Conservation (phyloP, 1,140 invertebrate genomes). For the Gonatopus flavifemur region DNA sequence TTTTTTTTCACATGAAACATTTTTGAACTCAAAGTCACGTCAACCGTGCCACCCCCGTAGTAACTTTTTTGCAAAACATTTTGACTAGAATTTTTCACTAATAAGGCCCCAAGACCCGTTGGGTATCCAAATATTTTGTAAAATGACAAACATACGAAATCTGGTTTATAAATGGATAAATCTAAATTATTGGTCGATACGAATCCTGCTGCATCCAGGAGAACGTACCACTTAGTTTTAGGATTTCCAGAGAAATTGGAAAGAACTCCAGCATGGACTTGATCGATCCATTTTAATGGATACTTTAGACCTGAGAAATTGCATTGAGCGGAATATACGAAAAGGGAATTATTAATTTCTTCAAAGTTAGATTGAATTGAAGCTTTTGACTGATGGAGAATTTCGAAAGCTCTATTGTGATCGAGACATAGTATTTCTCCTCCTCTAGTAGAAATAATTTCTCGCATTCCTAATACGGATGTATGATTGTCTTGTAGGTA, state of each 20-base stretch:
- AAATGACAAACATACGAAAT: conserved; percentile 92
- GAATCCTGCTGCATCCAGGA: conserved; percentile 85
- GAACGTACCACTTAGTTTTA: conserved; percentile 69
- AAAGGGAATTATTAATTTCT: conserved; percentile 64
- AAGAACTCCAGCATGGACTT: conserved; percentile 66
- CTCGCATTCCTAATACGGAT: conserved; percentile 89
- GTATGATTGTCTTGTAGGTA: conserved; percentile 93
- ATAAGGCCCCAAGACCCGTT: conserved; percentile 86
- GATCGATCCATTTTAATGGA: conserved; percentile 73
- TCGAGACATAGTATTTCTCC: conserved; percentile 59
- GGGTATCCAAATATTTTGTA: conserved; percentile 99
- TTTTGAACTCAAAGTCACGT: conserved; percentile 73
- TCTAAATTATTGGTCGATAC: conserved; percentile 80
- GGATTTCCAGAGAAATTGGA: conserved; percentile 46
- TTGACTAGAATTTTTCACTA: conserved; percentile 73
- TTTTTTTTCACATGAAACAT: conserved; percentile 70
- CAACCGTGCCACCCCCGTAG: conserved; percentile 91
- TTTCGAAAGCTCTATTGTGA: conserved; percentile 56
- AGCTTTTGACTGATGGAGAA: conserved; percentile 35
- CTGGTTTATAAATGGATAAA: conserved; percentile 71
- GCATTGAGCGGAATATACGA: conserved; percentile 89
- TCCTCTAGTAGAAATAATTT: conserved; percentile 59
- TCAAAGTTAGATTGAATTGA: conserved; percentile 10
- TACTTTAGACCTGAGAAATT: conserved; percentile 94
- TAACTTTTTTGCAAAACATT: conserved; percentile 72